phyloP scores from a whole-genome alignment of 2,888 invertebrate species.

The Junonia oenone region DNA sequence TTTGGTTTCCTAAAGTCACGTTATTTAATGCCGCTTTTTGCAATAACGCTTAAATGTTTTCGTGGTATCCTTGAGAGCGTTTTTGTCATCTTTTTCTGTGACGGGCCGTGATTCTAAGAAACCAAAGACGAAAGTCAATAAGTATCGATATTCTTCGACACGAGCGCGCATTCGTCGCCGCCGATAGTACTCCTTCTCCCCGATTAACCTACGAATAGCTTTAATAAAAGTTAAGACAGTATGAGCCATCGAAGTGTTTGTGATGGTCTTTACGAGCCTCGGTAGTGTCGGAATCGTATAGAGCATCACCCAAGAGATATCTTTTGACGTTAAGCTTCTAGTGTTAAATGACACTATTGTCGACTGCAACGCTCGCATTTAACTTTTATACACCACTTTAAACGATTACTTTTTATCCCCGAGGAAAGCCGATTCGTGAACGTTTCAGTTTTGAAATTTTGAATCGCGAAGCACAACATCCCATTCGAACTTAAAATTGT shows the following conservation, averaged over 20 bases:
- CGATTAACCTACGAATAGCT: conserved; percentile 9
- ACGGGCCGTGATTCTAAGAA: no score
- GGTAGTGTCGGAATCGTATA: not conserved
- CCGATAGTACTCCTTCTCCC: not conserved
- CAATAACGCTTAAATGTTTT: no score
- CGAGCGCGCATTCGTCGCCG: not conserved
- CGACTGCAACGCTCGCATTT: not conserved
- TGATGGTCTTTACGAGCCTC: not conserved
- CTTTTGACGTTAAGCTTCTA: not conserved
- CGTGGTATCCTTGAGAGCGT: no score
- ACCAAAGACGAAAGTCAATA: not conserved
- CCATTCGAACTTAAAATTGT: conserved; percentile 45
- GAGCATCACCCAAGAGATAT: not conserved
- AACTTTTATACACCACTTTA: conserved; percentile 2
- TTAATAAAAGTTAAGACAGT: conserved; percentile 10
- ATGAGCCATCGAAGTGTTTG: not conserved
- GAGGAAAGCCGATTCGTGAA: not conserved
- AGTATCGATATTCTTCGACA: not conserved
- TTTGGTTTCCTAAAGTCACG: no score
- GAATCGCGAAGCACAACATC: conserved; percentile 47
- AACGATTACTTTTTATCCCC: not conserved
- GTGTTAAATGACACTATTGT: not conserved
- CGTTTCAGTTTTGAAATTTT: not conserved
- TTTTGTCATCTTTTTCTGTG: no score
- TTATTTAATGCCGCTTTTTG: no score